phyloP scores from a whole-genome alignment of 2,113 vertebrate species.

The Suricata suricatta region DNA sequence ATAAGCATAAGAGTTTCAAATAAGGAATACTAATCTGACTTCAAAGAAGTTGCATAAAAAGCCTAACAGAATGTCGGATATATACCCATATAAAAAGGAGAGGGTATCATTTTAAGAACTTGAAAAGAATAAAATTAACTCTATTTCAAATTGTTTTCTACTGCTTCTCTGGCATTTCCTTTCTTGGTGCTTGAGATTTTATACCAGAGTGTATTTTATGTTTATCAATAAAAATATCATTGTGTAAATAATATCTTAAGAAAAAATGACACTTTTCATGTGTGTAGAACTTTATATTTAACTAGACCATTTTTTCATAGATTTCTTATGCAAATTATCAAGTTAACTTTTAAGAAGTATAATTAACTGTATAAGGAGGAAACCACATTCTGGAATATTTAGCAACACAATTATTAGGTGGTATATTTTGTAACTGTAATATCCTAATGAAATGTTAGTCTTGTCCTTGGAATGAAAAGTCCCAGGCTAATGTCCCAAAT shows the following conservation, averaged over 20 bases:
- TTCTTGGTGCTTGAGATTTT: background rate
- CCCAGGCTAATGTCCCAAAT: background rate
- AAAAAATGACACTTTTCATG: background rate
- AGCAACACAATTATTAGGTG: background rate
- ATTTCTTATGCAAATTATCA: background rate
- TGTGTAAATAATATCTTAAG: background rate
- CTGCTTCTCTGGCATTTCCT: slow-evolving; percentile 18
- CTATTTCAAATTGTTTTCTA: slow-evolving; percentile 25
- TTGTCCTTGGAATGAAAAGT: background rate
- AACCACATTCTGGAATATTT: background rate
- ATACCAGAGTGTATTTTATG: background rate
- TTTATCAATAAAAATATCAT: slow-evolving; percentile 20
- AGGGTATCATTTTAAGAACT: slow-evolving; percentile 40
- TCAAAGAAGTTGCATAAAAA: slow-evolving; percentile 51
- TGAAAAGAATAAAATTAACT: slow-evolving; percentile 54
- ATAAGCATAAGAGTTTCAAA: background rate
- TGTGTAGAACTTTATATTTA: background rate
- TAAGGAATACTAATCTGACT: slow-evolving; percentile 58
- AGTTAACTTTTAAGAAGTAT: background rate
- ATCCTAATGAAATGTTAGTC: background rate
- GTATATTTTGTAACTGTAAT: background rate
- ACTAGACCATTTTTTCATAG: background rate
- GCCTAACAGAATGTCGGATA: slow-evolving; percentile 12
- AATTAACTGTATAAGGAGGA: background rate
- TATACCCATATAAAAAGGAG: slow-evolving; percentile 25